Evolutionary conservation across 2,888 invertebrate genomes (phyloP), one percentile per base, ranked within the genome.

Genomic region (Aradus depressus): DNA sequence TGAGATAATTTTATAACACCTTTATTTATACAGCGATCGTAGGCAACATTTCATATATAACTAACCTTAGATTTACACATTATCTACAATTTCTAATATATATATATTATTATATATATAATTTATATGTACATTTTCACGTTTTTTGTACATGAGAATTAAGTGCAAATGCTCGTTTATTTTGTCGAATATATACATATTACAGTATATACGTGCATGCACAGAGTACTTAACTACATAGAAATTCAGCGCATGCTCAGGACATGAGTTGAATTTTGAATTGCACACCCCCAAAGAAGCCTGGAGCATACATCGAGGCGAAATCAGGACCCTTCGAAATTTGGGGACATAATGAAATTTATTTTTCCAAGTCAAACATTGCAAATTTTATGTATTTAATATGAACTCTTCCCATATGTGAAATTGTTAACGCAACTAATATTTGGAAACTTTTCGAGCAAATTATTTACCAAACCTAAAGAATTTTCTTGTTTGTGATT

Each of bases 51-150:
- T 52, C 42, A 47, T 45, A 45, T 52, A 53, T 42, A 42, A 38
- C 51, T 50, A 58, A 56, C 52, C 52, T 51, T 56, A 56, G 39
- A 50, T 58, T 47, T 56, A 56, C 58, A 58, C 52, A 53, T 28
- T 58, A 57, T 58, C 58, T 58, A 58, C 58, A 58, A 43, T 52
- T 35, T 38, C 54, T 56, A 58, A 55, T 54, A 54, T 52, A 52
- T 49, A 39, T 44, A 50, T 31, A 37, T 47, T 47, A 52, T 52
- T 52, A 52, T n/a, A n/a, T n/a, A n/a, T n/a, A n/a, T 47, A 52
- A 47, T 52, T 28, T 45, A 34, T 51, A 47, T 45, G 45, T 49
- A 42, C 42, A 50, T 50, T 23, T 53, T 44, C 34, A 28, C 50
- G 44, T 32, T 44, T 44, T 42, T 34, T 47, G 25, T 47, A 47